phyloP scores from a whole-genome alignment of 1,140 invertebrate genomes.

The Zaprionus nigranus region DNA sequence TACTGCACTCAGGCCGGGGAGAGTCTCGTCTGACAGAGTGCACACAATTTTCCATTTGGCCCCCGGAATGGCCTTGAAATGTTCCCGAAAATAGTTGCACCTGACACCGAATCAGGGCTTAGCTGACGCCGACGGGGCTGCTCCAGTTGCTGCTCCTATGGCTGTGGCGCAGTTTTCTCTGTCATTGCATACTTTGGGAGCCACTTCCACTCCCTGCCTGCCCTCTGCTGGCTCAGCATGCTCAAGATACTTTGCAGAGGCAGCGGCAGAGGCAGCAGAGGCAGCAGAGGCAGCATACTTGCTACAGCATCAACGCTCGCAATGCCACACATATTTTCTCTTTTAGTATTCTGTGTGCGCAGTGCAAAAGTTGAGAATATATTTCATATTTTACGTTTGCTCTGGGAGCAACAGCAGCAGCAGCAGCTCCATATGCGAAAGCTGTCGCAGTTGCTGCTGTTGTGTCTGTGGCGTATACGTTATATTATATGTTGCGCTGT shows the following conservation, averaged over 20 bases:
- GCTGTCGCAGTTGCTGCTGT: neutral
- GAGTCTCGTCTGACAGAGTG: constrained; percentile 63
- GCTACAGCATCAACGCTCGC: constrained; percentile 17
- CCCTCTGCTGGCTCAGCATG: constrained; percentile 46
- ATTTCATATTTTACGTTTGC: constrained; percentile 82
- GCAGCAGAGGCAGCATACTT: constrained; percentile 63
- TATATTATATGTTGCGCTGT: constrained; percentile 61
- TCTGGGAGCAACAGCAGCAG: constrained; percentile 44
- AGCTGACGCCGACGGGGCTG: constrained; percentile 17
- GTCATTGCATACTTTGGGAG: constrained; percentile 71
- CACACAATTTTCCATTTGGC: constrained; percentile 72
- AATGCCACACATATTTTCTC: constrained; percentile 73
- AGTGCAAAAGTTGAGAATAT: constrained; percentile 76
- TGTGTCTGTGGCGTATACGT: constrained; percentile 63
- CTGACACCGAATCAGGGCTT: constrained; percentile 41
- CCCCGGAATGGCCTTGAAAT: constrained; percentile 59
- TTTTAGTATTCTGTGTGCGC: constrained; percentile 38
- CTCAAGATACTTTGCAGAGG: constrained; percentile 59
- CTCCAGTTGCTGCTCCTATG: constrained; percentile 3
- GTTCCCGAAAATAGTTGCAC: constrained; percentile 42
- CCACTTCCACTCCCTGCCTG: constrained; percentile 3
- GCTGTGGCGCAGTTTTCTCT: constrained; percentile 56
- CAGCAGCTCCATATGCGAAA: neutral
- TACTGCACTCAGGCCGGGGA: constrained; percentile 25
- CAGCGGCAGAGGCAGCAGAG: constrained; percentile 53